Evolutionary conservation across 2,888 invertebrate genomes (phyloP), one percentile per base, ranked within the genome.

Genomic region (Oxytorus armatus): DNA sequence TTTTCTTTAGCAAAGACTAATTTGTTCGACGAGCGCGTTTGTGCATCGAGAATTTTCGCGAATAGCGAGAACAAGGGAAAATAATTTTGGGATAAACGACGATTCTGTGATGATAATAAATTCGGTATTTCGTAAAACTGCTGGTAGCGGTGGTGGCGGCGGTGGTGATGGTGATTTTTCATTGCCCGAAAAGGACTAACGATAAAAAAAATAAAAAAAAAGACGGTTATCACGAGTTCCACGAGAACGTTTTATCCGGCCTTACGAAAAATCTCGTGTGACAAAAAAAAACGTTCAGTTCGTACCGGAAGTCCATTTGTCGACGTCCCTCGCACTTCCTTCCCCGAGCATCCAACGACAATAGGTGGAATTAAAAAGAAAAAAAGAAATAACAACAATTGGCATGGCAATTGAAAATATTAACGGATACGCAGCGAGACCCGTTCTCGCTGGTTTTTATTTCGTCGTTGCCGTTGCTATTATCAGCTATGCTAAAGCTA

Each of bases 401-500:
- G 90, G 90, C 82, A 90, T 90, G 90, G 89, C 89, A 87, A 85
- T 89, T 85, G 90, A 87, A 66, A 87, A 83, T 83, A 81, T 87
- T 76, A 79, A 83, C 65, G 85, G 86, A 83, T 82, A 88, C 77
- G 85, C 87, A 79, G 84, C 87, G 86, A 90, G 87, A 85, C 84
- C 89, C 73, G 81, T 89, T 82, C 88, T 90, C 81, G 83, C 86
- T 85, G 86, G 88, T 72, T 66, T 81, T 72, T 89, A 88, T 77
- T 83, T 90, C 63, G 63, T 74, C 83, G 85, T 89, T 75, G 86
- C 88, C 55, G 86, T 88, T 66, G 85, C 65, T 2, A 23, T 89
- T 66, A 85, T 83, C 39, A 44, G 87, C 77, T 87, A 85, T 81
- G 89, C 87, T 33, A 88, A 88, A 80, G 90, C 91, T 81, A 89